Base-by-base conservation (phyloP, 1,140 invertebrate genomes). In the Oreohelix idahoensis region DNA sequence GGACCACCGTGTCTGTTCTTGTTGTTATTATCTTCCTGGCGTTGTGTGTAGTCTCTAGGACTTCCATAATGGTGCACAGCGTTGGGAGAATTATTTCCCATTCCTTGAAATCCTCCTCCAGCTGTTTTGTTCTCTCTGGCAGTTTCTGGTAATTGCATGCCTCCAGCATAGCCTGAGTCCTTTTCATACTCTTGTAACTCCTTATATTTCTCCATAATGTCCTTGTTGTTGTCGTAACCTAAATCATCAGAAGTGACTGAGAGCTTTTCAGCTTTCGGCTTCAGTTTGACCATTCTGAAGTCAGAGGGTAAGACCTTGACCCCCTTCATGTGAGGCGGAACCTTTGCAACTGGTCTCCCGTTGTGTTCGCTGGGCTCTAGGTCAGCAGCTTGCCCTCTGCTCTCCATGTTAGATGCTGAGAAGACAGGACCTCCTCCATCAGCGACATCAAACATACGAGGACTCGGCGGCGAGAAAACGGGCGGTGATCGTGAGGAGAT, bases 311-410 rank as follows among this genome's bases (percentile, higher is more conserved):
- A 29, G 1, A 84, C 83, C 39, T 82, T 82, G 49, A 82, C 63
- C 11, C 87, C 86, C 26, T 88, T 85, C 35, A 88, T 76, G 66
- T 89, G 88, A 26, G 89, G 89, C 0, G 88, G 89, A 0, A 89
- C 89, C 69, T 88, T 88, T 15, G 89, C 89, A 29, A 89, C 85
- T 17, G 89, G 89, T 66, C 87, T 88, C n/a, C 83, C 84, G 20
- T 49, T 73, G 80, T 17, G 39, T 0, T 86, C 81, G 63, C 83
- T 77, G 20, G 38, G 74, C 15, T 53, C 58, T 20, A 32, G 69
- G 10, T 35, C 36, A 38, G 58, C 42, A 10, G n/a, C 70, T 32
- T 75, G 75, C 17, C 71, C 70, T 74, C 88, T 42, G 53, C 87
- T 88, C 73, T 89, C 89, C 17, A 85, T 71, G 77, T 88, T 89